A percentile compares a stretch with the other conserved stretches of the same genome.
Evolutionary conservation across 2,113 vertebrate species (phyloP).

Genomic region (Corvus cornix): DNA sequence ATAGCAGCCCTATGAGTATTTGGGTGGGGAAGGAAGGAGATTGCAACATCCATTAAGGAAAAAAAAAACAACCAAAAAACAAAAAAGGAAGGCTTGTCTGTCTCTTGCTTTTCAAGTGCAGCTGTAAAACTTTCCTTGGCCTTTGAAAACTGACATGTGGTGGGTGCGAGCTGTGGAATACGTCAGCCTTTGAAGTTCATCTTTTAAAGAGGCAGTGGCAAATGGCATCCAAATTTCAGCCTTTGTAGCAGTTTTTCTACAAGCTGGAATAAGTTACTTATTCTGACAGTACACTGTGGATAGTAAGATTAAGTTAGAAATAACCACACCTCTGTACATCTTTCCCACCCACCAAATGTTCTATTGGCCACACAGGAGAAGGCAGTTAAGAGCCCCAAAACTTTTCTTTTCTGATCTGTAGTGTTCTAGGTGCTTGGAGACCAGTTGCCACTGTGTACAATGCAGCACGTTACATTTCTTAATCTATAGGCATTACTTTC

Average conservation of each 20-base stretch:
- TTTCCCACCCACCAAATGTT: neutral
- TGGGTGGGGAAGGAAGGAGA: constrained; percentile 68
- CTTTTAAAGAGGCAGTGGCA: constrained; percentile 8
- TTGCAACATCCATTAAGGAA: constrained; percentile 51
- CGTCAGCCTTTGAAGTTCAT: constrained; percentile 24
- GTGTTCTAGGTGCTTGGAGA: neutral
- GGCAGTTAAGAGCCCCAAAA: neutral
- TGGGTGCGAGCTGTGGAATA: neutral
- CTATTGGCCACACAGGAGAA: neutral
- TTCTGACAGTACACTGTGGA: neutral
- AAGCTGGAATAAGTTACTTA: neutral
- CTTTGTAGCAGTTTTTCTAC: neutral
- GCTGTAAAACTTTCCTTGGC: constrained; percentile 55
- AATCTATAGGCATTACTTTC: neutral
- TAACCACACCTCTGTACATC: neutral
- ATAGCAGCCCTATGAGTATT: constrained; percentile 52
- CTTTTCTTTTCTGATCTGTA: neutral
- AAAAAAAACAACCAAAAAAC: neutral
- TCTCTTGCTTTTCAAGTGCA: neutral
- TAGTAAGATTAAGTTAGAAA: neutral
- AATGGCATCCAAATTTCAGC: neutral
- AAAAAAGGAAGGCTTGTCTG: constrained; percentile 5
- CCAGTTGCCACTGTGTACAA: neutral
- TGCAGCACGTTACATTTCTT: neutral
- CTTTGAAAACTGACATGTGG: constrained; percentile 17